Percentiles rank a stretch among this genome's conserved stretches.
These are phyloP conservation scores for Toxonevra muliebris DNA, from an alignment of 2,888 invertebrate species.

Conservation along the genomic window DNA sequence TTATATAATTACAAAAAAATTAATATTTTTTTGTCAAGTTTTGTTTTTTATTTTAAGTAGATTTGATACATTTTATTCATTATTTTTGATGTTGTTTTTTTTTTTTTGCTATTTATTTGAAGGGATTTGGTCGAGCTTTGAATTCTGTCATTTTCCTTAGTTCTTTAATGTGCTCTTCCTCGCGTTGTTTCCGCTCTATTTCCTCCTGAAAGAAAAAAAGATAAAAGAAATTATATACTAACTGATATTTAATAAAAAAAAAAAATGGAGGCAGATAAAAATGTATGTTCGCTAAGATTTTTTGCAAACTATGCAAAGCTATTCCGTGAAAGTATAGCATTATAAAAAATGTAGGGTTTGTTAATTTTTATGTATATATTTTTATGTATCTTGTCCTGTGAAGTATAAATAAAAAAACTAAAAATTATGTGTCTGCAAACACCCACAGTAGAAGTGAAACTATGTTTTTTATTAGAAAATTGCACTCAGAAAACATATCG, in stretches of 20 bases:
- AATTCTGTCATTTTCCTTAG: conserved; percentile 59
- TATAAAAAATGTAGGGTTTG: too few species aligned
- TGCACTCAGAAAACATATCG: too few species aligned
- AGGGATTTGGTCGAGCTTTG: conserved; percentile 64
- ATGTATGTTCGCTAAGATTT: too few species aligned
- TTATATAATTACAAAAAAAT: conserved; percentile 17
- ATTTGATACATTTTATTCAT: conserved; percentile 18
- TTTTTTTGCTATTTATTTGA: conserved; percentile 50
- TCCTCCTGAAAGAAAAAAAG: conserved; percentile 53
- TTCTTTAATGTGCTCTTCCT: conserved; percentile 54
- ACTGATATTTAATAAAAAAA: background rate
- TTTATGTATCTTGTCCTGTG: too few species aligned
- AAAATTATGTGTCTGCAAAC: too few species aligned
- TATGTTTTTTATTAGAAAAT: too few species aligned
- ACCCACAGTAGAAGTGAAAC: too few species aligned
- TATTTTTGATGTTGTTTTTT: conserved; percentile 25
- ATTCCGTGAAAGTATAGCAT: too few species aligned
- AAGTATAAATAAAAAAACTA: too few species aligned
- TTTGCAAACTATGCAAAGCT: too few species aligned
- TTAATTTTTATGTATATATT: too few species aligned
- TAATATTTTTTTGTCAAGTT: conserved; percentile 7
- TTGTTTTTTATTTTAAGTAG: conserved; percentile 16
- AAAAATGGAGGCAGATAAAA: too few species aligned
- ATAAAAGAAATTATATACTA: background rate
- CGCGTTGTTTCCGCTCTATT: conserved; percentile 55